phyloP scores from a whole-genome alignment of 30 jellyfish, hydroid and myxozoan species.

The Sanderia malayensis region DNA sequence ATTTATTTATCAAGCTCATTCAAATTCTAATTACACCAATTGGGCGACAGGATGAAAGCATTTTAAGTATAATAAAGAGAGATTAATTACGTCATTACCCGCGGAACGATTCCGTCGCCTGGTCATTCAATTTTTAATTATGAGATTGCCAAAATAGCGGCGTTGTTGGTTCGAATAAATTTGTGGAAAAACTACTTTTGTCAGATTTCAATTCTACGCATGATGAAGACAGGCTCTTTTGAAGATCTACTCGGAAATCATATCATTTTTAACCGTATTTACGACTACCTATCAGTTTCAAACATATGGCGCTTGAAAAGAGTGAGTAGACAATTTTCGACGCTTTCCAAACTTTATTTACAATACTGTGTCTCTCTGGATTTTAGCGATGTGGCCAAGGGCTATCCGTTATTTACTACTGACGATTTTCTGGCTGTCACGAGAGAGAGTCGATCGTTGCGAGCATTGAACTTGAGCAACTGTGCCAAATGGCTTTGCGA shows the following conservation, averaged over 20 bases:
- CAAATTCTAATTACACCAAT: too few relatives aligned
- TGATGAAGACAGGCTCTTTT: not conserved
- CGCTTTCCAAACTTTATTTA: not conserved
- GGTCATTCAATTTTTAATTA: too few relatives aligned
- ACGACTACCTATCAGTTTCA: not conserved
- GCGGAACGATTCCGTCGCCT: too few relatives aligned
- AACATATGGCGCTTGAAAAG: not conserved
- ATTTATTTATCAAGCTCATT: too few relatives aligned
- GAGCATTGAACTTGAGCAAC: conserved; percentile 7
- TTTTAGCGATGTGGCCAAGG: conserved; percentile 6
- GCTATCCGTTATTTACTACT: not conserved
- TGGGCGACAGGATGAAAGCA: too few relatives aligned
- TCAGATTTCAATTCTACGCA: too few relatives aligned
- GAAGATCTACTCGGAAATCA: not conserved
- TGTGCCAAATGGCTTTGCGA: conserved; percentile 43
- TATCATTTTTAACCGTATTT: too few relatives aligned
- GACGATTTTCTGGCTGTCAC: not conserved
- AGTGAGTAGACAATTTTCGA: not conserved
- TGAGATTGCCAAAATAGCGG: too few relatives aligned
- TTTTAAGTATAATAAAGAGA: too few relatives aligned
- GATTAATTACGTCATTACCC: too few relatives aligned
- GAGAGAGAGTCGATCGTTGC: not conserved
- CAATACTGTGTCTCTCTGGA: not conserved
- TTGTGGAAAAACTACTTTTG: too few relatives aligned
- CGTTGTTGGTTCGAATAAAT: too few relatives aligned